A percentile compares a stretch with the other conserved stretches of the same genome.
Evolutionary conservation across 2,888 invertebrate genomes (phyloP).

Genomic region (Eristalinus aeneus): DNA sequence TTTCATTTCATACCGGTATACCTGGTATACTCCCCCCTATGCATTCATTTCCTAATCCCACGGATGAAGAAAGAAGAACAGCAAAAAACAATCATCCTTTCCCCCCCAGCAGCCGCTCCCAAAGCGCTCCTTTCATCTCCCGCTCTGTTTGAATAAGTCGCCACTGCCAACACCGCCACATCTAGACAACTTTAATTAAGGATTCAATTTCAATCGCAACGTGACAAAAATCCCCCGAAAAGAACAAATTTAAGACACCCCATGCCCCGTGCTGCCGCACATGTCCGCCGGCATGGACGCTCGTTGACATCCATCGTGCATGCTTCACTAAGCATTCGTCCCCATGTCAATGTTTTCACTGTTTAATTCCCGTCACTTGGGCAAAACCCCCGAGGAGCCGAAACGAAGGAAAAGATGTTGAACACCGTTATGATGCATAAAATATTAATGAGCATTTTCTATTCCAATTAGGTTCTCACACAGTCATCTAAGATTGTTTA

Average conservation of each 20-base stretch:
- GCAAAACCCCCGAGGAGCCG: background rate
- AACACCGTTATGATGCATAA: constrained; percentile 22
- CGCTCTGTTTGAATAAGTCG: background rate
- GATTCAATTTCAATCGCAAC: constrained; percentile 13
- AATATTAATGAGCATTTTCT: constrained; percentile 33
- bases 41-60: too few relatives aligned
- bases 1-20: too few relatives aligned
- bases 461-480: background rate
- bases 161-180: background rate
- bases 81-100: background rate
- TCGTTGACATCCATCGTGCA: background rate
- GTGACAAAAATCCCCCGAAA: constrained; percentile 10
- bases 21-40: too few relatives aligned
- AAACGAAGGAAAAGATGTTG: background rate
- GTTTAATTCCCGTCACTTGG: background rate
- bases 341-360: background rate
- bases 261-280: background rate
- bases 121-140: background rate
- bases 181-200: constrained; percentile 5
- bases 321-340: background rate
- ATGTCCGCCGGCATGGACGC: background rate
- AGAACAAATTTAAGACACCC: background rate
- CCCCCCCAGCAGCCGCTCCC: background rate
- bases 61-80: background rate
- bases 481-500: constrained; percentile 18